Conservation (phyloP, 1,140 invertebrate genomes). For the Calephelis nemesis region DNA sequence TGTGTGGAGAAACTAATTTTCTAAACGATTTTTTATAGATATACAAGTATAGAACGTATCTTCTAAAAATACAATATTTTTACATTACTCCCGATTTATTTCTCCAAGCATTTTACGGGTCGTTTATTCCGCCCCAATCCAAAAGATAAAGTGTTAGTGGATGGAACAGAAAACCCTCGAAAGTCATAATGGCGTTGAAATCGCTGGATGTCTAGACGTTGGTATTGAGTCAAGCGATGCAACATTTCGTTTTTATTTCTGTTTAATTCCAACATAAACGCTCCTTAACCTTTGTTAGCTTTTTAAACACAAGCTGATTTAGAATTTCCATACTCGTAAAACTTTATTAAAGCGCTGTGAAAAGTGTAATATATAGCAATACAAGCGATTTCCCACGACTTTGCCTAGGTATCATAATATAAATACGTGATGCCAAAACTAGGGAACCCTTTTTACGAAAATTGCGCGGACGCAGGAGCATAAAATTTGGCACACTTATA, state of each 20-base stretch:
- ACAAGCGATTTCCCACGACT: no score
- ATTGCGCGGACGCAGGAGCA: no score
- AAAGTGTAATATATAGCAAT: no score
- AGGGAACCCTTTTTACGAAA: no score
- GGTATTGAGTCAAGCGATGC: conserved; percentile 1
- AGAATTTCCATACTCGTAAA: no score
- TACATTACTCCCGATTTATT: not conserved
- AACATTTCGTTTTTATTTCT: not conserved
- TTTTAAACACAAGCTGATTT: no score
- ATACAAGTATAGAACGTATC: not conserved
- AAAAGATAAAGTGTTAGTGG: conserved; percentile 1
- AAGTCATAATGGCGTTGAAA: conserved; percentile 5
- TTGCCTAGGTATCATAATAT: no score
- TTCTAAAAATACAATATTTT: not conserved
- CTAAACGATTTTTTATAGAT: no score
- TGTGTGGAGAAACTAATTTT: no score
- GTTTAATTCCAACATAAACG: not conserved
- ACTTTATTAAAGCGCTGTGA: no score
- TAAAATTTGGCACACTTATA: no score
- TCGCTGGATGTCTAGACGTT: not conserved
- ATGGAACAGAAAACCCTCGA: not conserved
- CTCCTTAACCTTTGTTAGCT: not conserved
- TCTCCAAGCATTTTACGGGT: not conserved
- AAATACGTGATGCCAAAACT: no score
- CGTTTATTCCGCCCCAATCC: not conserved